phyloP scores from a whole-genome alignment of 2,888 invertebrate species.

The Neoitamus cyanurus region DNA sequence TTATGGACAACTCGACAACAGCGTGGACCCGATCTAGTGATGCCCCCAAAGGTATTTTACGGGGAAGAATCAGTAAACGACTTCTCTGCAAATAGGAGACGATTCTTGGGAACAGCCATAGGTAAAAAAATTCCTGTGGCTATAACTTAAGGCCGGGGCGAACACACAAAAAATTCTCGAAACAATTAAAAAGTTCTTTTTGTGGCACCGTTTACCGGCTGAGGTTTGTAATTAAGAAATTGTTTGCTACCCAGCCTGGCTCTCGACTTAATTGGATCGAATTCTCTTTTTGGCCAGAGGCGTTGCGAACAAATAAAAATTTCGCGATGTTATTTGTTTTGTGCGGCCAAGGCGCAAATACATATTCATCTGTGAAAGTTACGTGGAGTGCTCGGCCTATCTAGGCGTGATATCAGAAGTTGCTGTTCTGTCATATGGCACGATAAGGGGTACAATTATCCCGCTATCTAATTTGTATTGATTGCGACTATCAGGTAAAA shows the following conservation, averaged over 20 bases:
- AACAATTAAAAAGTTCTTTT: neutral
- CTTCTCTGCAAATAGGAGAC: neutral
- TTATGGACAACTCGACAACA: neutral
- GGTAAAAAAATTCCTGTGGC: neutral
- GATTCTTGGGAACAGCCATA: neutral
- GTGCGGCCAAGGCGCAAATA: neutral
- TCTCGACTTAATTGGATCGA: neutral
- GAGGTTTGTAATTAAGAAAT: neutral
- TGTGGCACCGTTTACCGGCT: neutral
- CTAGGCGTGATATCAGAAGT: neutral
- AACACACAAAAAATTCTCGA: neutral
- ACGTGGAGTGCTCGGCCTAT: neutral
- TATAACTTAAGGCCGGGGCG: neutral
- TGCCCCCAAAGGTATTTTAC: neutral
- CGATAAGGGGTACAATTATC: neutral
- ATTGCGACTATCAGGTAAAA: neutral
- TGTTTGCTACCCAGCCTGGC: neutral
- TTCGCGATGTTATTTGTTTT: neutral
- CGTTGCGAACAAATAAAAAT: neutral
- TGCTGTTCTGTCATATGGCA: neutral
- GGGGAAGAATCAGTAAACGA: slow-evolving; percentile 3
- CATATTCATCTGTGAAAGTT: neutral
- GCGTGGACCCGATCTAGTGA: neutral
- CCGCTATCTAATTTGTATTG: neutral
- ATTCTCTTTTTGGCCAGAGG: neutral